Evolutionary conservation across 2,888 invertebrate genomes (phyloP).

Genomic region (Anagyrus pseudococci): DNA sequence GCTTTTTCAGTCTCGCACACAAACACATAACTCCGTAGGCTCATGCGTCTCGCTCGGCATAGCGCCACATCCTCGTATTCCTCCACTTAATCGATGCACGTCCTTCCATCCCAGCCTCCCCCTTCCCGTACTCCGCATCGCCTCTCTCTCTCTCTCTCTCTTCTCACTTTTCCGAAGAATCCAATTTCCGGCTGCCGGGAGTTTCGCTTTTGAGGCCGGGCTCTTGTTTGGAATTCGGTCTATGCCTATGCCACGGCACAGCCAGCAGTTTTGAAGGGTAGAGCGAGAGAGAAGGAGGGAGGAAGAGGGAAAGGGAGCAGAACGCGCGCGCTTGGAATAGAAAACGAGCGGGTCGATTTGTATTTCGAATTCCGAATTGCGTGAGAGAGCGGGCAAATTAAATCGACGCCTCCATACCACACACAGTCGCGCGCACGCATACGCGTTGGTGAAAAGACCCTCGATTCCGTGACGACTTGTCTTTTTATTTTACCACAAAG

Average conservation of each 20-base stretch:
- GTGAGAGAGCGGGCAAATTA: slow-evolving; percentile 11
- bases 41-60: too few relatives aligned
- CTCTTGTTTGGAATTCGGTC: neutral
- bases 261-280: slow-evolving; percentile 3
- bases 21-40: too few relatives aligned
- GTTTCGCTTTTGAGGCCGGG: neutral
- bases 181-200: neutral
- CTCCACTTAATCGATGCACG: slow-evolving; percentile 29
- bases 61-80: slow-evolving; percentile 9
- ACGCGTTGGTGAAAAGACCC: too few relatives aligned
- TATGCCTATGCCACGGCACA: slow-evolving; percentile 4
- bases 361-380: slow-evolving; percentile 28
- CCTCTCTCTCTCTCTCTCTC: neutral
- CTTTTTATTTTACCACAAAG: too few relatives aligned
- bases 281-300: neutral
- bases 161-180: slow-evolving; percentile 4
- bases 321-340: slow-evolving; percentile 18
- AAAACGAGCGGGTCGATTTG: slow-evolving; percentile 25
- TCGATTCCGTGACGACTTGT: too few relatives aligned
- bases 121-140: neutral
- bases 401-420: slow-evolving; percentile 9
- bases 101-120: neutral
- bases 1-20: too few relatives aligned
- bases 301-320: too few relatives aligned
- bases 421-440: too few relatives aligned